Evolutionary conservation across 2,888 invertebrate species (phyloP).

Genomic region (Ecdyonurus torrentis): DNA sequence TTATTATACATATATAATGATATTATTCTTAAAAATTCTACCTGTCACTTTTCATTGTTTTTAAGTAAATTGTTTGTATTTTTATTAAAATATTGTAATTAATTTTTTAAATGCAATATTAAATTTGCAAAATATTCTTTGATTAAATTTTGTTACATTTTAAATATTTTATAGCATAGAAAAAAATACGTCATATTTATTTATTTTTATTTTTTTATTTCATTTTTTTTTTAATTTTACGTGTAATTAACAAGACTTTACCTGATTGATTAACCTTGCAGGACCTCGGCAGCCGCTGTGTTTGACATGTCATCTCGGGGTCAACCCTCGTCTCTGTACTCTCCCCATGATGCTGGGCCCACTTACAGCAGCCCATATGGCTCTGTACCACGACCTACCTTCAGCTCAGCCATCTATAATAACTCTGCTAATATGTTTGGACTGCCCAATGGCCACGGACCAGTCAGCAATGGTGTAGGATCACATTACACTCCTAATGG

Average conservation of each 20-base stretch:
- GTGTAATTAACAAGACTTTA: not conserved
- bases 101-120: too few species aligned
- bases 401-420: conserved; percentile 19
- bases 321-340: not conserved
- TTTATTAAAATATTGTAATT: too few species aligned
- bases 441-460: conserved; percentile 14
- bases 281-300: not conserved
- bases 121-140: too few species aligned
- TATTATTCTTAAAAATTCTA: too few species aligned
- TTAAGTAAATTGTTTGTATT: too few species aligned
- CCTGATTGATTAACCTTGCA: not conserved
- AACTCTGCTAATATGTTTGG: conserved; percentile 20
- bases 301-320: not conserved
- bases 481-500: conserved; percentile 3
- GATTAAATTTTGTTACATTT: too few species aligned
- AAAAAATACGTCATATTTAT: too few species aligned
- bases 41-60: too few species aligned
- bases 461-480: conserved; percentile 1
- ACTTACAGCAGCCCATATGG: not conserved
- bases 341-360: not conserved
- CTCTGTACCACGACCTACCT: conserved; percentile 9
- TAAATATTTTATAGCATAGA: too few species aligned
- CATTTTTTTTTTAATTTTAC: not conserved
- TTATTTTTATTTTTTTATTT: not conserved
- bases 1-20: too few species aligned